Evolutionary conservation across 2,888 invertebrate species (phyloP).

Genomic region (Hololepta plana): DNA sequence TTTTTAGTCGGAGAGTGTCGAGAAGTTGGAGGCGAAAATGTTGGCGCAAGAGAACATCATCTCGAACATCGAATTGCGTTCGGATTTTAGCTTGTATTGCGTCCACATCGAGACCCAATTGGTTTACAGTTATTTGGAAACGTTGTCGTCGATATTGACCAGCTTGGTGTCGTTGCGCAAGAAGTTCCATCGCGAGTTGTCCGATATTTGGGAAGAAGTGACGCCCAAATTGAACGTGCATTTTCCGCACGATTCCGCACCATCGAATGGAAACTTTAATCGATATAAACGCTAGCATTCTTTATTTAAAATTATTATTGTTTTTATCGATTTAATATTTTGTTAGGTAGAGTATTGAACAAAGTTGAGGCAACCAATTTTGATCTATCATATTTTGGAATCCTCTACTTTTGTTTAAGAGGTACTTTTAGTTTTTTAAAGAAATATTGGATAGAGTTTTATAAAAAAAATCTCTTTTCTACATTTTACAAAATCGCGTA

Average conservation of each 20-base stretch:
- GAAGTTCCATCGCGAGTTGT: slow-evolving; percentile 35
- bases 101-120: slow-evolving; percentile 43
- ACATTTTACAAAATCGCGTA: no score
- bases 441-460: no score
- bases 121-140: slow-evolving; percentile 39
- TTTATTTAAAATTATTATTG: no score
- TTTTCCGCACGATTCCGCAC: slow-evolving; percentile 22
- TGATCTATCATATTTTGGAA: no score
- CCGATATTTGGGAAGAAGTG: slow-evolving; percentile 35
- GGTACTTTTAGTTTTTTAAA: no score
- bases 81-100: slow-evolving; percentile 41
- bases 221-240: slow-evolving; percentile 32
- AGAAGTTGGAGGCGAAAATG: slow-evolving; percentile 40
- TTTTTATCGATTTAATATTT: no score
- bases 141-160: slow-evolving; percentile 36
- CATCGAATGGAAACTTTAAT: slow-evolving; percentile 11
- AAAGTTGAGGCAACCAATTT: no score
- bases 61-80: slow-evolving; percentile 38
- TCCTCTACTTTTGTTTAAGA: no score
- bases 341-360: no score
- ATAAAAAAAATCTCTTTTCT: no score
- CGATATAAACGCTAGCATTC: no score
- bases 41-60: slow-evolving; percentile 42
- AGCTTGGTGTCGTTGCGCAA: slow-evolving; percentile 35
- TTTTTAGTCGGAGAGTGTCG: slow-evolving; percentile 37